Evolutionary conservation across 2,113 vertebrate genomes (phyloP).

Genomic region (Podilymbus podiceps): DNA sequence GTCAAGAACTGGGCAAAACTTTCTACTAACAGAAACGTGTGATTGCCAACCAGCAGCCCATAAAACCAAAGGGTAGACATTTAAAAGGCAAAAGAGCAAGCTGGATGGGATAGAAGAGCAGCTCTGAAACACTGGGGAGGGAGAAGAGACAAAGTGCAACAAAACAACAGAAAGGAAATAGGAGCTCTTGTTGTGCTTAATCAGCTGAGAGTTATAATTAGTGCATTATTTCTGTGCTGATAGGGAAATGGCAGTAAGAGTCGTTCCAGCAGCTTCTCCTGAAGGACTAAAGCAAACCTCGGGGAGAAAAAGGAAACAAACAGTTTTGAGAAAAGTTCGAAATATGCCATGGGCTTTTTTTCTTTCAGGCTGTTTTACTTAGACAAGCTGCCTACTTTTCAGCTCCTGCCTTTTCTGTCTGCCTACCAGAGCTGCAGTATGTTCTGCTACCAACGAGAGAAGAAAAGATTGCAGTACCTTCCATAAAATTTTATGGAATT

Average conservation of each 20-base stretch:
- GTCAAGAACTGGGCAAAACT: neutral
- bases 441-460: neutral
- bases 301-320: neutral
- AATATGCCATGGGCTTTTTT: neutral
- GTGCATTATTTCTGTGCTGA: neutral
- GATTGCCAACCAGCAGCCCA: neutral
- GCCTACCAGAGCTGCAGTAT: neutral
- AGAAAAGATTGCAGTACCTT: neutral
- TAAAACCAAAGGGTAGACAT: neutral
- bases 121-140: neutral
- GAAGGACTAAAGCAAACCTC: neutral
- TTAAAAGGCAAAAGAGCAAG: neutral
- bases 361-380: neutral
- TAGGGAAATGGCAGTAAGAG: neutral
- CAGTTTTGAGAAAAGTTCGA: neutral
- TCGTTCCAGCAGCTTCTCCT: neutral
- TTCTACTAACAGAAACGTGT: neutral
- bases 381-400: neutral
- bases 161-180: neutral
- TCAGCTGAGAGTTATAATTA: neutral
- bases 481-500: neutral
- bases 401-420: neutral
- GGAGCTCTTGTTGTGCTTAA: neutral
- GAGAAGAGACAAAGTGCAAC: neutral
- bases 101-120: neutral